Conservation (phyloP, 1,140 invertebrate species). For the Nebria ingens region DNA sequence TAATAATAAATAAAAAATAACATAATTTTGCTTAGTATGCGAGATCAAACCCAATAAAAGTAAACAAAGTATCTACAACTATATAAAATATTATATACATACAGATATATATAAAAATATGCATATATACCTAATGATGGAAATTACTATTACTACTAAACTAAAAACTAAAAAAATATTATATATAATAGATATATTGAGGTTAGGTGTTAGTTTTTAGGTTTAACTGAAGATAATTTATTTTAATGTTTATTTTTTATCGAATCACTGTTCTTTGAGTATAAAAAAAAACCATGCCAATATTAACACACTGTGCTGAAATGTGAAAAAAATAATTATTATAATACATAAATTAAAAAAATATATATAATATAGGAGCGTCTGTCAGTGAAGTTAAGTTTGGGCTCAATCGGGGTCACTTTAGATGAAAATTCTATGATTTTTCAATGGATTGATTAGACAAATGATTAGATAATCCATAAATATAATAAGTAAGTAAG, state of each 20-base stretch:
- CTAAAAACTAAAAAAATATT: no score
- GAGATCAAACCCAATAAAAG: not conserved
- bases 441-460: no score
- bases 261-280: conserved; percentile 6
- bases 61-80: conserved; percentile 4
- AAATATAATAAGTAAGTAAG: no score
- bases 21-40: not conserved
- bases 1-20: not conserved
- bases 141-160: no score
- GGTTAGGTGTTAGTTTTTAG: conserved; percentile 6
- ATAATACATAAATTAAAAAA: no score
- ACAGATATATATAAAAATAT: conserved; percentile 3
- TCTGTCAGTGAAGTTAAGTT: conserved; percentile 5
- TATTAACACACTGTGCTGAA: conserved; percentile 7
- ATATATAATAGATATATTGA: conserved; percentile 8
- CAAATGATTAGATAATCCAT: no score
- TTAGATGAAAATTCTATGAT: no score
- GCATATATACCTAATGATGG: conserved; percentile 2
- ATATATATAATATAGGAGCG: conserved; percentile 1
- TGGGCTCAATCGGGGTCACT: no score
- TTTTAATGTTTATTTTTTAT: conserved; percentile 9
- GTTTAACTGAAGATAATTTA: conserved; percentile 7
- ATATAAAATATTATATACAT: not conserved
- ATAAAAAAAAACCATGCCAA: no score
- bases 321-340: not conserved